Evolutionary conservation across 2,888 invertebrate genomes (phyloP), one percentile per base, ranked within the genome.

Genomic region (Dryocosmus kuriphilus): DNA sequence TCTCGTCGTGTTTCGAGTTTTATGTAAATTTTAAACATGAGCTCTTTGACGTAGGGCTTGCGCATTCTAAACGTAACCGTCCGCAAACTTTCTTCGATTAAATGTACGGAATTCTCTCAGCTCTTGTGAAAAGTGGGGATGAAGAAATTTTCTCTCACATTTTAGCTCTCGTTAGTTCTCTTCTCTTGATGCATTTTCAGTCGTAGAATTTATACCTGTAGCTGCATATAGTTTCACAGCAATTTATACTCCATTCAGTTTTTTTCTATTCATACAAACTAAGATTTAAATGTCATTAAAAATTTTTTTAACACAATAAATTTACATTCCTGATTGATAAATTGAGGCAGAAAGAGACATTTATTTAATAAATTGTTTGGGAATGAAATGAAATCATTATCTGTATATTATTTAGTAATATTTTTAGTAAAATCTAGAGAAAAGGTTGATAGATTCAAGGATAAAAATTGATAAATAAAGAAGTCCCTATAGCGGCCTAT

Each of bases 11-110:
- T 79, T 75, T 83, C 78, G 76, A 79, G 75, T 60, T 81, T 79
- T 77, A 82, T 82, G 83, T 78, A 81, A 82, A 83, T 83, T 82
- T 82, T 83, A 82, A 82, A 82, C 82, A 80, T 77, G 81, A 81
- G 74, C 77, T 60, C 78, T 77, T 77, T 77, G 81, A 76, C 76
- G 67, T 51, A 78, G 80, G 71, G 38, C 35, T 74, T 32, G n/a
- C 51, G 62, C 74, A 35, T 60, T 16, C 22, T 16, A 60, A 60
- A 16, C 30, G 63, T 35, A 62, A 67, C 35, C 51, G 14, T 19
- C 61, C 60, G 30, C 61, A 75, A 75, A 75, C 60, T 78, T 74
- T 38, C 57, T 24, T 76, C 76, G 74, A 74, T 80, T 78, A 80
- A 75, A 77, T 76, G 62, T 76, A 30, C 67, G 38, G 63, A 62